These are phyloP conservation scores for Rutilus rutilus DNA, from an alignment of 2,113 vertebrate species.

Conservation along the genomic window DNA sequence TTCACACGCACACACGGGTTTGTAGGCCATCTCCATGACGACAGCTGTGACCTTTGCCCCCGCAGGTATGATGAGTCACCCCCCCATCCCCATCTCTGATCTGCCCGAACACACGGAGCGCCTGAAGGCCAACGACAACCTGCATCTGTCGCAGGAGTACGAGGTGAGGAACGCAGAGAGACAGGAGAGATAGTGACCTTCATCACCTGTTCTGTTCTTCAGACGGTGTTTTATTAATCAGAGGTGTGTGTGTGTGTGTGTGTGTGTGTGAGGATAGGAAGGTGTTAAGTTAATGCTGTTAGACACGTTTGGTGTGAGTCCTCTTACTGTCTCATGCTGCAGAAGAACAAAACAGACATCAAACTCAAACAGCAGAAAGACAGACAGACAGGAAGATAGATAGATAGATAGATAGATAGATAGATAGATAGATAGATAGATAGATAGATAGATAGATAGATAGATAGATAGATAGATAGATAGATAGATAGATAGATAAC, in stretches of 20 bases:
- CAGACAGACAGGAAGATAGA: too few species aligned
- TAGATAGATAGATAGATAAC: background rate
- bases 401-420: too few species aligned
- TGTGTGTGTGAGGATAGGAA: background rate
- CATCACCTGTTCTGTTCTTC: background rate
- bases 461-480: too few species aligned
- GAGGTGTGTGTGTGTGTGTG: background rate
- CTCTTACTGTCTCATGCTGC: background rate
- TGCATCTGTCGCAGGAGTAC: conserved; percentile 96
- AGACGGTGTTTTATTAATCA: background rate
- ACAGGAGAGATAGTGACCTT: conserved; percentile 40
- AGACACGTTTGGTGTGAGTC: background rate
- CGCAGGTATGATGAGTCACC: conserved; percentile 94
- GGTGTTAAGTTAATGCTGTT: background rate
- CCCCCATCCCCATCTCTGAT: conserved; percentile 90
- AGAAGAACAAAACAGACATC: background rate
- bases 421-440: too few species aligned
- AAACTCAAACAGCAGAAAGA: background rate
- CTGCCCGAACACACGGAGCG: conserved; percentile 95
- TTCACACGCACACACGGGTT: background rate
- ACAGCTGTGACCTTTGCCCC: conserved; percentile 60
- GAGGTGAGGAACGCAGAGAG: conserved; percentile 79
- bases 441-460: too few species aligned
- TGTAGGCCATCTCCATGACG: conserved; percentile 3
- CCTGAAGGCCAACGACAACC: conserved; percentile 97